Conservation (phyloP, 2,113 vertebrate species). For the Indicator indicator region DNA sequence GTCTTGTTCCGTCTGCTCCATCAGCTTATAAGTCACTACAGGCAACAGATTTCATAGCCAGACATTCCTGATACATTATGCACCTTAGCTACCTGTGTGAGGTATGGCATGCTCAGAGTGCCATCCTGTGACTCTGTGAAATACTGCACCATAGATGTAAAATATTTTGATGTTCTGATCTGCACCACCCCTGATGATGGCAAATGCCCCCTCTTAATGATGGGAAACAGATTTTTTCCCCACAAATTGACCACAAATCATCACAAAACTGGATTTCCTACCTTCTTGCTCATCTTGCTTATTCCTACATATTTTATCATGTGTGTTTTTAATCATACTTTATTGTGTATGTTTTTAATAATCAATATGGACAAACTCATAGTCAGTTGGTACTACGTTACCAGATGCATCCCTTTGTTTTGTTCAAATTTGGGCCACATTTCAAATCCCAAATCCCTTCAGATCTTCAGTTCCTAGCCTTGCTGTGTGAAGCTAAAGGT, state of each 20-base stretch:
- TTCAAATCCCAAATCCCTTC: neutral
- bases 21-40: neutral
- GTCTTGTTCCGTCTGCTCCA: neutral
- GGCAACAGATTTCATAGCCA: neutral
- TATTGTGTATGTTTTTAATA: neutral
- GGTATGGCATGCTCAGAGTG: neutral
- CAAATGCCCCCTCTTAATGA: neutral
- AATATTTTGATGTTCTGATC: neutral
- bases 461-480: neutral
- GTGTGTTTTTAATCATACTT: neutral
- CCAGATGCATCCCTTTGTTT: neutral
- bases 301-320: neutral
- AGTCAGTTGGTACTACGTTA: neutral
- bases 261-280: neutral
- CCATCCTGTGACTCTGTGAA: slow-evolving; percentile 24
- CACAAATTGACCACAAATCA: neutral
- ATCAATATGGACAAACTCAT: neutral
- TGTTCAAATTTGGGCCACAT: neutral
- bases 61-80: accelerated
- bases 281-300: neutral
- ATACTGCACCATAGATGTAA: neutral
- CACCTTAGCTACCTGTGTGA: neutral
- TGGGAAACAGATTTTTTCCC: neutral
- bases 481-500: neutral
- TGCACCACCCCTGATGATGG: neutral